These are phyloP conservation scores for Mactromeris polynyma DNA, from an alignment of 2,888 invertebrate species.

Conservation along the genomic window DNA sequence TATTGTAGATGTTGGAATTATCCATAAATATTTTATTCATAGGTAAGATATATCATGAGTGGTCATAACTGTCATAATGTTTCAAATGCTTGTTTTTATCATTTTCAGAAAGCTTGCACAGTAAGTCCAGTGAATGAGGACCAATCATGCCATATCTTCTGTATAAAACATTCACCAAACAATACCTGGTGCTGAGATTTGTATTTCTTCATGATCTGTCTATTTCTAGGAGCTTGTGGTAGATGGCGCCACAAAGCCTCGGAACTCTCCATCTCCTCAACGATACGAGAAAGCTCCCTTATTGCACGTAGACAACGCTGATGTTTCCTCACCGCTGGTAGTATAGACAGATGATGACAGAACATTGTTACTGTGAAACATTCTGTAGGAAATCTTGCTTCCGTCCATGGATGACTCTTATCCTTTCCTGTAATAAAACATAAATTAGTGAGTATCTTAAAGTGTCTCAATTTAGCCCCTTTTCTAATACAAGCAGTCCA, in stretches of 20 bases:
- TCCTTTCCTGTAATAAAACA: conserved; percentile 50
- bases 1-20: too few relatives aligned
- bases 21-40: too few relatives aligned
- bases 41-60: too few relatives aligned
- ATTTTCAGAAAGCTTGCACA: too few relatives aligned
- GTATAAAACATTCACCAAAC: too few relatives aligned
- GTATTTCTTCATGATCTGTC: conserved; percentile 94
- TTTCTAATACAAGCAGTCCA: too few relatives aligned
- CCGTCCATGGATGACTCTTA: conserved; percentile 87
- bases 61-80: too few relatives aligned
- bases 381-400: conserved; percentile 97
- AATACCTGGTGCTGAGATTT: conserved; percentile 92
- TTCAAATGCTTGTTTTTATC: too few relatives aligned
- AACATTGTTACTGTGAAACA: conserved; percentile 99
- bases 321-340: conserved; percentile 95
- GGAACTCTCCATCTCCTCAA: conserved; percentile 88
- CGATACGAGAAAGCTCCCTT: conserved; percentile 92
- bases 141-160: too few relatives aligned
- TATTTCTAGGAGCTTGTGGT: conserved; percentile 89
- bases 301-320: conserved; percentile 92
- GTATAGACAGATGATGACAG: conserved; percentile 96
- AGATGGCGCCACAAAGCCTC: conserved; percentile 87
- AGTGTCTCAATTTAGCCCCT: too few relatives aligned
- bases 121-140: too few relatives aligned
- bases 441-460: too few relatives aligned